Evolutionary conservation across 2,113 vertebrate species (phyloP).

Genomic region (Dromas ardeola): DNA sequence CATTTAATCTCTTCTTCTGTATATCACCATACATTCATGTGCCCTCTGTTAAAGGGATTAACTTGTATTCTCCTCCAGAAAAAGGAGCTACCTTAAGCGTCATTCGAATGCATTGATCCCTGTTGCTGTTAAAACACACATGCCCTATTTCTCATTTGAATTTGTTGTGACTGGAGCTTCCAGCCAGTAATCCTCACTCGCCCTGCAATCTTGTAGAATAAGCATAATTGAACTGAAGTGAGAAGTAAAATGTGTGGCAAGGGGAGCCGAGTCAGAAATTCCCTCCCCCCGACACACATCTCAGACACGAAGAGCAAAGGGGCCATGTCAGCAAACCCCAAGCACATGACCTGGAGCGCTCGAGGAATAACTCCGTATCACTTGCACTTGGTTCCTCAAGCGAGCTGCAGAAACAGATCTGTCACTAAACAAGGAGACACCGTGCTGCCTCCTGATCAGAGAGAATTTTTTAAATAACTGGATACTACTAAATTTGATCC

Average conservation of each 20-base stretch:
- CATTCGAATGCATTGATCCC: background rate
- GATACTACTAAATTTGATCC: background rate
- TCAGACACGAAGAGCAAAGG: background rate
- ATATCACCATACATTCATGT: background rate
- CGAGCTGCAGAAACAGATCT: background rate
- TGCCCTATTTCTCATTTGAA: background rate
- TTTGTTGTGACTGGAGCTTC: background rate
- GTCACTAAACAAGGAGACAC: background rate
- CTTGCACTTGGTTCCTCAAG: background rate
- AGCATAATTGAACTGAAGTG: background rate
- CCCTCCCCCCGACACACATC: background rate
- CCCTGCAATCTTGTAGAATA: background rate
- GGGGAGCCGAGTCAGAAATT: background rate
- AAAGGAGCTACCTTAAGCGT: background rate
- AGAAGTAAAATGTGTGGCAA: background rate
- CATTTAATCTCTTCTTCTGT: too few relatives aligned
- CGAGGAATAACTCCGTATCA: background rate
- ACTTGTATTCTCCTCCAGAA: background rate
- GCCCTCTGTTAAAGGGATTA: background rate
- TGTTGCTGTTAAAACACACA: background rate
- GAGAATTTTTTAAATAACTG: rapidly evolving
- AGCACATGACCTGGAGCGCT: background rate
- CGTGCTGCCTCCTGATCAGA: background rate
- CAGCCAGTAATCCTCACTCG: background rate
- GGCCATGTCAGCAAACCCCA: background rate